Percentiles rank a stretch among this genome's conserved stretches.
These are phyloP conservation scores for Furcula furcula DNA, from an alignment of 2,888 invertebrate genomes.

Conservation along the genomic window DNA sequence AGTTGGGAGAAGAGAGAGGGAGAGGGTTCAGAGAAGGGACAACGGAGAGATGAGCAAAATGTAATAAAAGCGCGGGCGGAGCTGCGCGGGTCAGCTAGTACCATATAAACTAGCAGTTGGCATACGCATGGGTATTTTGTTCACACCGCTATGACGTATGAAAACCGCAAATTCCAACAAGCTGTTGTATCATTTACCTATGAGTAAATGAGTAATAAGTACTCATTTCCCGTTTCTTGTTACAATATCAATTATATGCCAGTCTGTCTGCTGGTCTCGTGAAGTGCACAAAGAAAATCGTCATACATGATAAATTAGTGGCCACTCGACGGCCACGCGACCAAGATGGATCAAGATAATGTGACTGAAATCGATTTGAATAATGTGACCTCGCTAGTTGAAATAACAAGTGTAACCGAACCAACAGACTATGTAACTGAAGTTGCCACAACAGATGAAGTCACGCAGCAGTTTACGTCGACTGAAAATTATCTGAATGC, in stretches of 20 bases:
- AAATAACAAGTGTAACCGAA: slow-evolving; percentile 10
- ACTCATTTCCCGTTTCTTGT: slow-evolving; percentile 57
- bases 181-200: slow-evolving; percentile 45
- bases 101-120: too few relatives aligned
- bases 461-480: slow-evolving; percentile 1
- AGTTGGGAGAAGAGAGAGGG: too few relatives aligned
- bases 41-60: too few relatives aligned
- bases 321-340: slow-evolving; percentile 28
- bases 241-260: slow-evolving; percentile 27
- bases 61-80: too few relatives aligned
- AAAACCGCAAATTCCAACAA: slow-evolving; percentile 59
- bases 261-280: slow-evolving; percentile 36
- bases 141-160: slow-evolving; percentile 51
- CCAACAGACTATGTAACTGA: slow-evolving; percentile 22
- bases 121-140: slow-evolving; percentile 41
- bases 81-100: too few relatives aligned
- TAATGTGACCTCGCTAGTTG: slow-evolving; percentile 14
- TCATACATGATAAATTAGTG: slow-evolving; percentile 12
- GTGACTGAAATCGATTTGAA: slow-evolving; percentile 25
- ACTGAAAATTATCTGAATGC: slow-evolving; percentile 8
- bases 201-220: slow-evolving; percentile 50
- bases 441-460: slow-evolving; percentile 5
- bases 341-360: slow-evolving; percentile 42
- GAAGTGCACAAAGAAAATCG: slow-evolving; percentile 11
- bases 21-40: too few relatives aligned